Conservation (phyloP, 2,113 vertebrate species). For the Uria lomvia region DNA sequence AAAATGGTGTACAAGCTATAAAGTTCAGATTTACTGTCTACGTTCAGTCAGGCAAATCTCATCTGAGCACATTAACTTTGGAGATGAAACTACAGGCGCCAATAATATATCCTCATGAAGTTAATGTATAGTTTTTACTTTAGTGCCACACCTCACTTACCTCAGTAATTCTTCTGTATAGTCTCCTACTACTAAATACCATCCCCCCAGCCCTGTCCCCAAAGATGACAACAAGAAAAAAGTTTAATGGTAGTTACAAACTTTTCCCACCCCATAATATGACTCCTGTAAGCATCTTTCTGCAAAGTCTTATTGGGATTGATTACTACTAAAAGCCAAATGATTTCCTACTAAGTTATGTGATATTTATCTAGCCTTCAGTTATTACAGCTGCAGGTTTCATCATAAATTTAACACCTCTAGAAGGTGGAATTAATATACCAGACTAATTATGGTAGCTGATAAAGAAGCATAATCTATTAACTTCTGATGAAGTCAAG, state of each 20-base stretch:
- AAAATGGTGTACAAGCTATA: background rate
- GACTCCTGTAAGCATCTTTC: background rate
- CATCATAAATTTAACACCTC: background rate
- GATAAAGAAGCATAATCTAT: background rate
- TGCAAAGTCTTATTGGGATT: background rate
- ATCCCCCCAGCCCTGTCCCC: too few relatives aligned
- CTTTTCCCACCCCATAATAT: rapidly evolving
- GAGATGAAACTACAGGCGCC: background rate
- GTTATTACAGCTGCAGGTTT: background rate
- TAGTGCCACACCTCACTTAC: background rate
- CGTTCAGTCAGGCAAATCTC: background rate
- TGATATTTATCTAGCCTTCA: background rate
- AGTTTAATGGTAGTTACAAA: background rate
- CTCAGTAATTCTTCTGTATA: background rate
- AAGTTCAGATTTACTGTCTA: background rate
- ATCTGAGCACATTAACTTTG: background rate
- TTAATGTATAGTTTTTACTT: background rate
- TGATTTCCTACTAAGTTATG: background rate
- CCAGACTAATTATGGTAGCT: background rate
- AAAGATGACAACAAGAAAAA: background rate
- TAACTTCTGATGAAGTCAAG: background rate
- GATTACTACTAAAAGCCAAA: background rate
- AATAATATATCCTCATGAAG: background rate
- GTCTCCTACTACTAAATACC: background rate
- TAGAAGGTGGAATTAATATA: background rate